Conservation (phyloP, 2,888 invertebrate species). For the Choristoneura rosaceana region DNA sequence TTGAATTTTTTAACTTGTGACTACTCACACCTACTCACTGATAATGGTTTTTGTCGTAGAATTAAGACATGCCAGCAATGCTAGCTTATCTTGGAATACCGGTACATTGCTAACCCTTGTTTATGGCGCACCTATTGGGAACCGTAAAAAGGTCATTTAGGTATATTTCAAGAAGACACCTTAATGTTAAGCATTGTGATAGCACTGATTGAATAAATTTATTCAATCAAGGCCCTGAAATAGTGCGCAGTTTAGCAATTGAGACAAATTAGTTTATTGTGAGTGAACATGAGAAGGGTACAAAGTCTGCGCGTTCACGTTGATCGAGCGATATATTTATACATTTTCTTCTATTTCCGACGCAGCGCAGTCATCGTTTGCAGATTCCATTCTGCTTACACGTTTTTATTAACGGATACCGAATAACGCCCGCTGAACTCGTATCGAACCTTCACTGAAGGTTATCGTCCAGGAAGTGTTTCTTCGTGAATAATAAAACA, state of each 20-base stretch:
- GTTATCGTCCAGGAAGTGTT: slow-evolving; percentile 49
- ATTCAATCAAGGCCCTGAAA: slow-evolving; percentile 26
- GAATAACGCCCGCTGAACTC: slow-evolving; percentile 41
- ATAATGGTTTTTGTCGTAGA: no score
- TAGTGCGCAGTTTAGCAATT: slow-evolving; percentile 49
- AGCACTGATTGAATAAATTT: slow-evolving; percentile 5
- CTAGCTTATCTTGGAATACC: no score
- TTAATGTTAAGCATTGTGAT: background rate
- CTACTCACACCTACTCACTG: no score
- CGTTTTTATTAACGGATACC: slow-evolving; percentile 43
- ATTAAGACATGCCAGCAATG: no score
- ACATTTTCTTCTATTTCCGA: slow-evolving; percentile 51
- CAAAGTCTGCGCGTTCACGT: slow-evolving; percentile 62
- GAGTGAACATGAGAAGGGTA: slow-evolving; percentile 47
- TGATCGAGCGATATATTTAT: slow-evolving; percentile 52
- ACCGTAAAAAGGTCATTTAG: slow-evolving; percentile 11
- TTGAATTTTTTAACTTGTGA: background rate
- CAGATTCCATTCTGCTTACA: slow-evolving; percentile 40
- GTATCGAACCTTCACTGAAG: slow-evolving; percentile 49
- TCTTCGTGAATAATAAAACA: slow-evolving; percentile 42
- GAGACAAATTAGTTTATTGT: slow-evolving; percentile 58
- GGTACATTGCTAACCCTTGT: no score
- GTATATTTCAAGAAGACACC: background rate
- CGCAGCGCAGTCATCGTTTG: slow-evolving; percentile 37
- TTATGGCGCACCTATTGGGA: no score